Base-by-base conservation (phyloP, 2,113 vertebrate species). In the Limanda limanda region DNA sequence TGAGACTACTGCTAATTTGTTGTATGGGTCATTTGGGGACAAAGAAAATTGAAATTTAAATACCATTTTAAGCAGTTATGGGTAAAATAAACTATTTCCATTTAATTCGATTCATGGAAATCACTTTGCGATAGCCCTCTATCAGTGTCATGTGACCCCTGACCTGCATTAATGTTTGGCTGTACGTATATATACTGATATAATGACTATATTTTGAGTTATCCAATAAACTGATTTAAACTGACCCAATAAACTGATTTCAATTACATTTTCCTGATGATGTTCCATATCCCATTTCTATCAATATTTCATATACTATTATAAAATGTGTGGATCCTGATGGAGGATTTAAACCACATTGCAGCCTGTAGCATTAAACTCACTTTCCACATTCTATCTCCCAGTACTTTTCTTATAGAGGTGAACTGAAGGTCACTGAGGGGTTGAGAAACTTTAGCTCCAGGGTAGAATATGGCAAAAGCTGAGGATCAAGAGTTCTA, bases 391-490 rank as follows among this genome's bases (percentile, higher is more conserved):
- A 51, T 60, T 47, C 25, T 52, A 3, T 21, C 58, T 59, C 17
- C 60, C 3, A 23, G 21, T 31, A 4, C 20, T 35, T 31, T 68
- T 14, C n/a, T 24, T 51, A 24, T n/a, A 48, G 35, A 66, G 27
- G 17, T 66, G n/a, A 12, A 23, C 73, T 57, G n/a, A 21, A 47
- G 75, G 61, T 78, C 71, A 74, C 48, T 45, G 42, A 18, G 14
- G 23, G 55, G 15, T 64, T 45, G 57, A 56, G 5, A 63, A 64
- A 74, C 24, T 74, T 78, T 45, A 35, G 66, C 78, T 78, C 31
- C n/a, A 23, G 62, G 71, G 31, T n/a, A 74, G 25, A 75, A 40
- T 15, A 17, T 23, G 73, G 2, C 60, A 70, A 59, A 59, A 37
- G 35, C 47, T 31, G 42, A 18, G 11, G 35, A 74, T 83, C 48